phyloP scores from a whole-genome alignment of 2,888 invertebrate genomes.

The Dynastes tityus region DNA sequence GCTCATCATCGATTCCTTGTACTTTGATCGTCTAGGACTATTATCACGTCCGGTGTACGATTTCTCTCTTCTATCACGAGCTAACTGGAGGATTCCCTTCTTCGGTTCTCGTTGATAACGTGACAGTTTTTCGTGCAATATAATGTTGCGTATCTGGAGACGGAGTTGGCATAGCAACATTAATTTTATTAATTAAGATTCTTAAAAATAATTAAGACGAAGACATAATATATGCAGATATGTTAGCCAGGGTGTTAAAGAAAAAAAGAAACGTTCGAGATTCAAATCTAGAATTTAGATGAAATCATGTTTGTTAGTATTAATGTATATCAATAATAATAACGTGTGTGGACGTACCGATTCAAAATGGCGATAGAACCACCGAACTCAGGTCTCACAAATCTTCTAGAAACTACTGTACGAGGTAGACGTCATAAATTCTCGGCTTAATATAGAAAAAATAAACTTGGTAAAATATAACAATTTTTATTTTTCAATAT shows the following conservation, averaged over 20 bases:
- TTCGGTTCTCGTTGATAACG: conserved; percentile 3
- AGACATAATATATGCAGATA: neutral
- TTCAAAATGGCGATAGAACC: too few relatives aligned
- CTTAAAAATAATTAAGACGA: conserved; percentile 1
- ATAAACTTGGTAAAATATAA: too few relatives aligned
- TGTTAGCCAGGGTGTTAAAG: neutral
- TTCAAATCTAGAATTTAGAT: neutral
- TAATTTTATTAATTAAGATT: neutral
- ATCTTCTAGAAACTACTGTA: too few relatives aligned
- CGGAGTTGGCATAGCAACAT: conserved; percentile 13
- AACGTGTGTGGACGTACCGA: too few relatives aligned
- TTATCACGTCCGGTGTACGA: conserved; percentile 37
- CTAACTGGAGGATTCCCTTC: conserved; percentile 46
- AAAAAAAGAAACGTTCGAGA: neutral
- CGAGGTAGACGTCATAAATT: too few relatives aligned
- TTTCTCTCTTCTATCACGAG: conserved; percentile 25
- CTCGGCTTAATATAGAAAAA: too few relatives aligned
- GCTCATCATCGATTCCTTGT: conserved; percentile 41
- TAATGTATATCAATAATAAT: too few relatives aligned
- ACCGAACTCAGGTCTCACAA: too few relatives aligned
- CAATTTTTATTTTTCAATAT: too few relatives aligned
- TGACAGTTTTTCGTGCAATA: neutral
- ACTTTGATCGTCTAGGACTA: conserved; percentile 49
- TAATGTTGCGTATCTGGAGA: neutral
- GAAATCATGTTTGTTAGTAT: too few relatives aligned